Percentiles rank a stretch among this genome's conserved stretches.
Evolutionary conservation across 1,140 invertebrate genomes (phyloP).

Genomic region (Bombus superbus): DNA sequence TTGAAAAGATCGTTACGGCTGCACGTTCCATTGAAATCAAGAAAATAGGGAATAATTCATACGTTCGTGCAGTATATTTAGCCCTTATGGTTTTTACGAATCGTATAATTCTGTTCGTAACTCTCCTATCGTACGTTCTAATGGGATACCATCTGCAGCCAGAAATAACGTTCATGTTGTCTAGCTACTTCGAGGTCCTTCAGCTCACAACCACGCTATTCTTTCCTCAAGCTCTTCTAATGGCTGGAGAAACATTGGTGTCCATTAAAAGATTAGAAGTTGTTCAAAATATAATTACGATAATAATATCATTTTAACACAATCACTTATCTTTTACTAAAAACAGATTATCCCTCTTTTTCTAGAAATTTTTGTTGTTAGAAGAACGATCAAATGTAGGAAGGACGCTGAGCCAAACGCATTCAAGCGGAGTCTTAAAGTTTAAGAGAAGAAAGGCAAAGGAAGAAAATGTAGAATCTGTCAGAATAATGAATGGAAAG

Average conservation of each 20-base stretch:
- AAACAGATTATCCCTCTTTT: constrained; percentile 65
- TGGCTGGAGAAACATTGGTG: constrained; percentile 86
- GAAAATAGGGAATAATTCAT: constrained; percentile 87
- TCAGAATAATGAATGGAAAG: not conserved
- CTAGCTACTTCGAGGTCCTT: constrained; percentile 88
- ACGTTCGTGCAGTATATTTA: constrained; percentile 88
- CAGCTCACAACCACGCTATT: constrained; percentile 86
- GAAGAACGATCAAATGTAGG: constrained; percentile 82
- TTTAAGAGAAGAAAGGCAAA: constrained; percentile 18
- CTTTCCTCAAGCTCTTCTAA: constrained; percentile 88
- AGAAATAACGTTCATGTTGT: constrained; percentile 85
- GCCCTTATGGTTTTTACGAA: constrained; percentile 88
- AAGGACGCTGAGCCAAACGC: not conserved
- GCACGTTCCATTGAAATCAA: constrained; percentile 86
- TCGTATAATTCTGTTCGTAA: constrained; percentile 89
- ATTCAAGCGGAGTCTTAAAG: not conserved
- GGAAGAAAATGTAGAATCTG: constrained; percentile 5
- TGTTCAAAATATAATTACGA: not conserved
- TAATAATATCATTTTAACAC: not conserved
- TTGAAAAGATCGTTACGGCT: constrained; percentile 83
- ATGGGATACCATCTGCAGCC: constrained; percentile 87
- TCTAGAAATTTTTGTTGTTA: constrained; percentile 85
- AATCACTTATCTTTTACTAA: too few relatives aligned
- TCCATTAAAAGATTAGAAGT: constrained; percentile 85
- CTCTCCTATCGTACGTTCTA: constrained; percentile 87